Base-by-base conservation (phyloP, 30 jellyfish, hydroid and myxozoan species). In the Sanderia malayensis region DNA sequence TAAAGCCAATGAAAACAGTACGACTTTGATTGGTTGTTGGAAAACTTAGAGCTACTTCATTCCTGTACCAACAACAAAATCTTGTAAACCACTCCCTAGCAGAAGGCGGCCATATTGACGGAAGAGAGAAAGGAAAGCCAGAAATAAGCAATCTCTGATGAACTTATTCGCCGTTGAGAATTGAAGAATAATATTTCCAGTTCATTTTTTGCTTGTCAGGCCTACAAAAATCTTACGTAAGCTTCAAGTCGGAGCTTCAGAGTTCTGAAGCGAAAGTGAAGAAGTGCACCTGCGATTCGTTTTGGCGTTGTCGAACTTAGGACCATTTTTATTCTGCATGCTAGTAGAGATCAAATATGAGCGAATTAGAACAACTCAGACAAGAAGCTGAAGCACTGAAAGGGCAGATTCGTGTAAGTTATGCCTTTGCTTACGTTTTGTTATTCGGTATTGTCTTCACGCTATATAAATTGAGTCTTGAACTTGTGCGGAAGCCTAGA, bases 331-430 rank as follows among this genome's bases (percentile, higher is more conserved):
- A 19, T 18, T 8, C 7, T 49, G 64, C 64, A 18, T 49, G 64
- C 64, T 11, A 60, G 23, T 13, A 66, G 31, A 2, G 18, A 15
- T 66, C 7, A 9, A 71, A 53, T 33, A 83, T 83, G 95, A 72
- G 86, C 44, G 97, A 89, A 76, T 46, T 89, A 29, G 97, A 89
- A 41, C 83, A 74, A 60, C 71, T 89, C 28, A 71, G 93, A 79
- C 95, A 82, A 77, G 97, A 89, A 82, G 97, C 97, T 23, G 97
- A 89, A 70, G 91, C 87, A 58, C 53, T 89, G 62, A 89, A 89
- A 74, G 87, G 88, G 77, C 97, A 89, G 74, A 89, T 89, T 68
- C 63, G 95, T 93, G 97, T 89, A 70, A 53, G 97, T 41, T n/a
- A 8, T 71, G 63, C 58, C 18, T 41, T 29, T 6, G 30, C 33